Percentiles rank a stretch among this genome's conserved stretches.
Conservation (phyloP, 2,888 invertebrate genomes). For the Atethmia centrago region DNA sequence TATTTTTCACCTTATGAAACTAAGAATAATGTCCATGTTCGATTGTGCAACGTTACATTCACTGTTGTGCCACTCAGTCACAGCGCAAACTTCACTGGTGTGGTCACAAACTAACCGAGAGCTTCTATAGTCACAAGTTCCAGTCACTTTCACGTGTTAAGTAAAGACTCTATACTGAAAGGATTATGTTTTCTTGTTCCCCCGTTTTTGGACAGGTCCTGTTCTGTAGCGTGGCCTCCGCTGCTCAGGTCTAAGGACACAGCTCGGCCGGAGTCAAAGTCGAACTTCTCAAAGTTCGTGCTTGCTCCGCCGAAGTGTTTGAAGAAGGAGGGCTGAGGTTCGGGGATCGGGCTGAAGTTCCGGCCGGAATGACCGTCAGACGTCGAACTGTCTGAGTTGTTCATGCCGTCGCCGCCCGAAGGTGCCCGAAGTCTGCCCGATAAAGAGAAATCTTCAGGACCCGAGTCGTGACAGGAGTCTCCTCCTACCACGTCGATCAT, state of each 20-base stretch:
- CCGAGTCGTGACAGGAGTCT: slow-evolving; percentile 93
- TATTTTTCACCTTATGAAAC: slow-evolving; percentile 39
- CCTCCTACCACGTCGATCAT: slow-evolving; percentile 97
- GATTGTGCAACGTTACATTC: slow-evolving; percentile 24
- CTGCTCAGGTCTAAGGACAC: slow-evolving; percentile 88
- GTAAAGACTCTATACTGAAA: slow-evolving; percentile 97
- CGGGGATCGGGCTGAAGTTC: slow-evolving; percentile 87
- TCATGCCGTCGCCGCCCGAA: slow-evolving; percentile 90
- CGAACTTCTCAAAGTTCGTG: slow-evolving; percentile 87
- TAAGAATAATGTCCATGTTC: slow-evolving; percentile 31
- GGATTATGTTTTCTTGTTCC: slow-evolving; percentile 93
- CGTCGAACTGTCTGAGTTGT: slow-evolving; percentile 91
- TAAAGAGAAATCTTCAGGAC: slow-evolving; percentile 92
- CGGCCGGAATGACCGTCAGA: slow-evolving; percentile 87
- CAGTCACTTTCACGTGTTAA: slow-evolving; percentile 92
- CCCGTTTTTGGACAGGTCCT: slow-evolving; percentile 89
- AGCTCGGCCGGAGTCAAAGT: slow-evolving; percentile 88
- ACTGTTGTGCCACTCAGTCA: slow-evolving; percentile 48
- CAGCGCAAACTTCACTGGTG: slow-evolving; percentile 70
- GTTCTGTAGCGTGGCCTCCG: slow-evolving; percentile 83
- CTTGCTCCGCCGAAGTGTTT: slow-evolving; percentile 83
- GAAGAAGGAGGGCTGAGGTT: slow-evolving; percentile 87
- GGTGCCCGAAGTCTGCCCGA: slow-evolving; percentile 91
- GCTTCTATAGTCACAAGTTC: slow-evolving; percentile 79
- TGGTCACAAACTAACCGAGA: slow-evolving; percentile 70